A percentile compares a stretch with the other conserved stretches of the same genome.
These are phyloP conservation scores for Lates japonicus DNA, from an alignment of 2,797 vertebrate genomes.

Conservation along the genomic window DNA sequence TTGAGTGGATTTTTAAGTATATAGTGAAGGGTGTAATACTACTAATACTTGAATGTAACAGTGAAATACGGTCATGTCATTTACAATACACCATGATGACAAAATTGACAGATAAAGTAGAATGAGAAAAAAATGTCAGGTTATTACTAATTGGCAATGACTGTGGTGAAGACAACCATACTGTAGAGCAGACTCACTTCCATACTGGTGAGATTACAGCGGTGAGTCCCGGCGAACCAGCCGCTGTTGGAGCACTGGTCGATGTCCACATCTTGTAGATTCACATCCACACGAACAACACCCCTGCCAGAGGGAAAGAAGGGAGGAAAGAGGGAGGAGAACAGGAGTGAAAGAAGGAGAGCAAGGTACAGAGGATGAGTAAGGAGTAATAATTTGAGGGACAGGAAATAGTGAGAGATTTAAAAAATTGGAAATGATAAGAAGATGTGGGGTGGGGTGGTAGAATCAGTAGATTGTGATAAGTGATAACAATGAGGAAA, in stretches of 20 bases:
- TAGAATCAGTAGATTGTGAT: conserved; percentile 21
- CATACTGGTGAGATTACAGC: conserved; percentile 96
- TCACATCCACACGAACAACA: conserved; percentile 95
- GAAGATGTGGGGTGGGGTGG: background rate
- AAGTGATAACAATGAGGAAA: background rate
- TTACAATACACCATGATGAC: background rate
- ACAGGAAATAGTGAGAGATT: background rate
- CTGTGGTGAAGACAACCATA: background rate
- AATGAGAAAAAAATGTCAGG: background rate
- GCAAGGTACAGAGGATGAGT: too few relatives aligned
- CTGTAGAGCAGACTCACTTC: conserved; percentile 87
- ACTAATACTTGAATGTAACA: background rate
- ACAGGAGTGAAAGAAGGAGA: background rate
- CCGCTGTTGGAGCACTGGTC: conserved; percentile 96
- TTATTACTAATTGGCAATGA: background rate
- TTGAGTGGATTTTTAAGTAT: background rate
- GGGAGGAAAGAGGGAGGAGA: background rate
- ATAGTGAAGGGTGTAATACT: background rate
- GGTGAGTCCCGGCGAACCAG: conserved; percentile 98
- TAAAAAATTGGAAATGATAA: conserved; percentile 9
- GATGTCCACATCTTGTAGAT: conserved; percentile 97
- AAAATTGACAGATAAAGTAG: background rate
- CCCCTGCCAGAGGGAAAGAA: conserved; percentile 84
- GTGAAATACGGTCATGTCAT: background rate
- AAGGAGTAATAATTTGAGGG: background rate